A percentile compares a stretch with the other conserved stretches of the same genome.
phyloP scores from a whole-genome alignment of 1,140 invertebrate species.

The Drosophila sp. region DNA sequence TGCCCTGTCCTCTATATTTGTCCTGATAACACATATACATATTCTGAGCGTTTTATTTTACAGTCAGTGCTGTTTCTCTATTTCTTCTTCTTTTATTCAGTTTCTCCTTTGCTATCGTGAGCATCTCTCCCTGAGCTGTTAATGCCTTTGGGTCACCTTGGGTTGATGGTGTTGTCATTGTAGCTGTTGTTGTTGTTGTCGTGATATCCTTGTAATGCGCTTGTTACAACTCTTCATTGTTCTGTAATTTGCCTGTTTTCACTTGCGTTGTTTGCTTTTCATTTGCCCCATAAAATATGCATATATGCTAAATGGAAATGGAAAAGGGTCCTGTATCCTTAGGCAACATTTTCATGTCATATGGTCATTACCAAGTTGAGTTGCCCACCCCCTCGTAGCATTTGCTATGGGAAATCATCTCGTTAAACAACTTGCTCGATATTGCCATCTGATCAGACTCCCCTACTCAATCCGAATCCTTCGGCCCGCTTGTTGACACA shows the following conservation, averaged over 20 bases:
- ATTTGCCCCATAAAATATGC: slow-evolving; percentile 70
- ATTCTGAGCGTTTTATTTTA: slow-evolving; percentile 45
- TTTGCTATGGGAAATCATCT: neutral
- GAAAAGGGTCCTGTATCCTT: neutral
- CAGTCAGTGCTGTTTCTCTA: slow-evolving; percentile 46
- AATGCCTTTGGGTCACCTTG: slow-evolving; percentile 69
- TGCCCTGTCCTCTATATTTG: slow-evolving; percentile 2
- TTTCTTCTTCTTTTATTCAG: slow-evolving; percentile 8
- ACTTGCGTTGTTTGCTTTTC: slow-evolving; percentile 68
- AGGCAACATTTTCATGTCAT: slow-evolving; percentile 6
- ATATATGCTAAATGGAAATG: slow-evolving; percentile 47
- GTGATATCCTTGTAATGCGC: slow-evolving; percentile 74
- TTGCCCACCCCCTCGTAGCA: neutral
- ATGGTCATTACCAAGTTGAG: slow-evolving; percentile 9
- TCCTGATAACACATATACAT: slow-evolving; percentile 34
- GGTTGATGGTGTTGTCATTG: slow-evolving; percentile 21
- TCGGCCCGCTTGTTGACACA: slow-evolving; percentile 30
- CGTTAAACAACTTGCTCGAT: neutral
- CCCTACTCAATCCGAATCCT: neutral
- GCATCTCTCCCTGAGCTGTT: slow-evolving; percentile 27
- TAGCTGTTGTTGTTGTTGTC: slow-evolving; percentile 17
- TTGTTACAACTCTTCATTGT: slow-evolving; percentile 70
- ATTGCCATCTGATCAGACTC: slow-evolving; percentile 1
- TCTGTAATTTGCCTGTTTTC: slow-evolving; percentile 68
- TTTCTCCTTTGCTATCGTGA: slow-evolving; percentile 14